Base-by-base conservation (phyloP, 2,797 vertebrate species). In the Sebastiscus tertius region DNA sequence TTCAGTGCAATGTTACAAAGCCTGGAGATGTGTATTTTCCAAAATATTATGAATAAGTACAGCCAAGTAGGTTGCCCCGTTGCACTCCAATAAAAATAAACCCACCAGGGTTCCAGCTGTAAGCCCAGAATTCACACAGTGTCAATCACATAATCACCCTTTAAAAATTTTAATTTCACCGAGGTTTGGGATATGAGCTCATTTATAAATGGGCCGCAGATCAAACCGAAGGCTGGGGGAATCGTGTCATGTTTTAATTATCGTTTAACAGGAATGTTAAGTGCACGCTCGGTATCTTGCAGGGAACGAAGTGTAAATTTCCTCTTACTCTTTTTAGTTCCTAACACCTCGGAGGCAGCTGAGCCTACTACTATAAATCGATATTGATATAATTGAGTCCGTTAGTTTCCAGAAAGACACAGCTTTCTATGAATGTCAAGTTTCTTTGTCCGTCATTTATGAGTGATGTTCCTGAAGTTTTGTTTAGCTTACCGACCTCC, bases 191-290 rank as follows among this genome's bases (percentile, higher is more conserved):
- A 90, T 86, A 64, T 79, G 85, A 89, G 78, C 82, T 89, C 78
- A 91, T 92, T 93, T 86, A 65, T 74, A 89, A 89, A 85, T 78
- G 89, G 78, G 80, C 77, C 42, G n/a, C 69, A 83, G 84, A 87
- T 88, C 85, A 90, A 87, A 90, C 81, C 27, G 20, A 85, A 82
- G 75, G 74, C 79, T 75, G 59, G 36, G 77, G 79, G 79, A 90
- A 81, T 84, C 26, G 20, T 79, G 77, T 81, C 84, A 81, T 87
- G 85, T 88, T 93, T 91, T 91, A 93, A 92, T 92, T 88, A 90
- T 89, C 62, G 24, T 90, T 87, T 80, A 91, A 88, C 79, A 85
- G 81, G 27, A 85, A 74, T 75, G 69, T 87, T 85, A 79, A 79
- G 63, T 75, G 71, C 65, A 68, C 12, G 24, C 66, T 88, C 52